Evolutionary conservation across 2,797 vertebrate species (phyloP), one percentile per base, ranked within the genome.

Genomic region (Decapterus maruadsi): DNA sequence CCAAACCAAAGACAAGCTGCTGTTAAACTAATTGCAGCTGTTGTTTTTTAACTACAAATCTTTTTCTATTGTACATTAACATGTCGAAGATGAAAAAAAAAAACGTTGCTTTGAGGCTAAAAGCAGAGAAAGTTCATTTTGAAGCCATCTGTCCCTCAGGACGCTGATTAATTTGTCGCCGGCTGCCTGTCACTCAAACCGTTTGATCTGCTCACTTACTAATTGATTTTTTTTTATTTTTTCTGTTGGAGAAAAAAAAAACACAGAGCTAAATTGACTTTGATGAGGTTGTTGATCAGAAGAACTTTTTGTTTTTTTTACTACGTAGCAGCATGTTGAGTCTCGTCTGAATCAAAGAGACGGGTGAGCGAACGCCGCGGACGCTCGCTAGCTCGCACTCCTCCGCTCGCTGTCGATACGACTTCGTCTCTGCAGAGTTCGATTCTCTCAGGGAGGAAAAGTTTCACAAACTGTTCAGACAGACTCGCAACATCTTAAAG

Each of bases 101-200:
- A 17, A 45, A 17, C 4, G 74, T 80, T 57, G 57, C 78, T 85
- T 82, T 84, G 82, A 87, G 74, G 17, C 67, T 77, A 68, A 83
- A 88, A 79, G 58, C 70, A 12, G 34, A 63, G 74, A 73, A 84
- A 87, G 64, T 92, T 93, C 63, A 89, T 92, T 90, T 89, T 86
- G 74, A 83, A 87, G 84, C 87, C 91, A 87, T 92, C 89, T 85
- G 87, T 94, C 91, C 88, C 90, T 82, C 74, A 83, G 90, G 90
- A 93, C 66, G 75, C 71, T 84, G 86, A 91, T 91, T 89, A 83
- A 86, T 90, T 89, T 90, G 87, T 91, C 70, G 80, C 80, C 68
- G 71, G 61, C 78, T 87, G 82, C 77, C 86, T 81, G 88, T 90
- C 86, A 87, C 81, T 92, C 82, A 88, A 73, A 76, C 54, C 53